Conservation (phyloP, 2,113 vertebrate genomes). For the Chloropsis cyanopogon region DNA sequence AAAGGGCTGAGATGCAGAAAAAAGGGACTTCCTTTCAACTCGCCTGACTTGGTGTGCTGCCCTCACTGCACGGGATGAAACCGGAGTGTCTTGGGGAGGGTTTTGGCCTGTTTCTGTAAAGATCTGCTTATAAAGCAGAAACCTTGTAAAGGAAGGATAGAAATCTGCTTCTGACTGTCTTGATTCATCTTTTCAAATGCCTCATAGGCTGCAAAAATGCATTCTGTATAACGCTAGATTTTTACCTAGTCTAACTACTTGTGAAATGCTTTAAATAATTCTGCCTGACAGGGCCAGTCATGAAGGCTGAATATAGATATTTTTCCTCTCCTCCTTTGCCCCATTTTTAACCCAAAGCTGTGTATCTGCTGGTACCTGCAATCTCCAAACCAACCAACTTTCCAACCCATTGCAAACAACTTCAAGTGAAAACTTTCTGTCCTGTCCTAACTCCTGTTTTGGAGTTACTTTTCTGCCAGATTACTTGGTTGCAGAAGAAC, state of each 20-base stretch:
- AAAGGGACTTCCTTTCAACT: constrained; percentile 39
- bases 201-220: neutral
- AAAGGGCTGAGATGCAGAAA: constrained; percentile 18
- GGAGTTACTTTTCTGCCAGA: neutral
- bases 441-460: neutral
- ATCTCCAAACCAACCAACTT: neutral
- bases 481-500: neutral
- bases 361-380: neutral
- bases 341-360: neutral
- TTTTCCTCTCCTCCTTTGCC: neutral
- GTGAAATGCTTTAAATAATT: neutral
- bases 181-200: neutral
- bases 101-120: neutral
- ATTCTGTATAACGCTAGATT: neutral
- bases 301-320: neutral
- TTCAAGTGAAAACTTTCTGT: neutral
- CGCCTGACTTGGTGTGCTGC: neutral
- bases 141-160: neutral
- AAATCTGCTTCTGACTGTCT: neutral
- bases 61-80: neutral
- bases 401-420: neutral
- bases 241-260: neutral
- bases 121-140: neutral
- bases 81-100: fast-evolving
- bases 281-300: neutral